Conservation (phyloP, 2,797 vertebrate species). For the Danio aesculapii region DNA sequence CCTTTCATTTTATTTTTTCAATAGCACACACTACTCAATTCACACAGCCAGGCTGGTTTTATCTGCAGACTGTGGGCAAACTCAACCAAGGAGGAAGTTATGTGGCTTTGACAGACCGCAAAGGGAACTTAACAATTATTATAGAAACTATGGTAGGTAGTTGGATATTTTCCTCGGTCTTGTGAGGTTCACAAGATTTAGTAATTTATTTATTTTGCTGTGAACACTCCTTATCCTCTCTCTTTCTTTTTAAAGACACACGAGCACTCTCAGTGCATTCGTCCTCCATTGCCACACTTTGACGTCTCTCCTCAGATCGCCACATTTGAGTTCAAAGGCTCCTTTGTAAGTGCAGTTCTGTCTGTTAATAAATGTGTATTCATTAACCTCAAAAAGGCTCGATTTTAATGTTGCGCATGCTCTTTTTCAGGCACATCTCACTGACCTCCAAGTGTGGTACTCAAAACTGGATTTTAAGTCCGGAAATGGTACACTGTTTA, state of each 20-base stretch:
- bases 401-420: neutral
- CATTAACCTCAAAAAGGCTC: constrained; percentile 18
- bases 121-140: constrained; percentile 91
- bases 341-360: constrained; percentile 87
- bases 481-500: constrained; percentile 81
- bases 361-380: neutral
- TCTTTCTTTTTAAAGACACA: constrained; percentile 78
- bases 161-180: neutral
- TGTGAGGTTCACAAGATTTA: constrained; percentile 1
- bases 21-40: constrained; percentile 96
- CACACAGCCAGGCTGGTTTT: constrained; percentile 91
- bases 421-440: constrained; percentile 69
- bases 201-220: neutral
- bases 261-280: constrained; percentile 87
- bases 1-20: neutral
- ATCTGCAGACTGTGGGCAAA: constrained; percentile 90
- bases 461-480: constrained; percentile 85
- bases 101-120: constrained; percentile 90
- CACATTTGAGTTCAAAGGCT: constrained; percentile 88
- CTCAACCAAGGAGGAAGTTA: constrained; percentile 90
- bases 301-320: constrained; percentile 84
- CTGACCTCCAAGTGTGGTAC: constrained; percentile 87
- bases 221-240: constrained; percentile 13
- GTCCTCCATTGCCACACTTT: constrained; percentile 85
- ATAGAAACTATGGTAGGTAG: constrained; percentile 93